Evolutionary conservation across 2,113 vertebrate genomes (phyloP).

Genomic region (Pristiophorus japonicus): DNA sequence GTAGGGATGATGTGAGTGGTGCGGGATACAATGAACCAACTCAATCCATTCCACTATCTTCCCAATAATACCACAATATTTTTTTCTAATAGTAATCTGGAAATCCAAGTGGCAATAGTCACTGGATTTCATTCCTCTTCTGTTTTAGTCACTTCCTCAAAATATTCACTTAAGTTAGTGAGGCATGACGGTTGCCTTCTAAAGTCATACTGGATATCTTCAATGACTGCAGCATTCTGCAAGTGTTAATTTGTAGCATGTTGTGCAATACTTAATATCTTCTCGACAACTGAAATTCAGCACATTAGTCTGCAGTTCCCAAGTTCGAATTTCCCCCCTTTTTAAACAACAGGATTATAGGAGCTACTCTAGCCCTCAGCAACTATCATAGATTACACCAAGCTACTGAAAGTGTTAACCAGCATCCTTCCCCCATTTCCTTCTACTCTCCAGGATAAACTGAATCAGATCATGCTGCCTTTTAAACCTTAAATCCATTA

Average conservation of each 20-base stretch:
- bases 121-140: too few relatives aligned
- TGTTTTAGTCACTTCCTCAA: too few relatives aligned
- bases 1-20: background rate
- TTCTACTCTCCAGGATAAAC: background rate
- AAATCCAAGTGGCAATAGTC: too few relatives aligned
- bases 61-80: background rate
- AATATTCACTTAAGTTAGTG: too few relatives aligned
- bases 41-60: background rate
- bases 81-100: background rate
- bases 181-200: background rate
- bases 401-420: background rate
- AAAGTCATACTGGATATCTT: background rate
- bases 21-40: background rate
- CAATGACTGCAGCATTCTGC: background rate
- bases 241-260: background rate
- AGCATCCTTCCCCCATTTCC: background rate
- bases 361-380: background rate
- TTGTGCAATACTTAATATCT: background rate
- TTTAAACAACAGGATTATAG: background rate
- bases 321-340: background rate
- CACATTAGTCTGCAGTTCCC: background rate
- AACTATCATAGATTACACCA: background rate
- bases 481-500: background rate
- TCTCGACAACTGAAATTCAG: background rate
- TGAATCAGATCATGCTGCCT: background rate